Conservation (phyloP, 2,113 vertebrate species). For the Varanus salvator region DNA sequence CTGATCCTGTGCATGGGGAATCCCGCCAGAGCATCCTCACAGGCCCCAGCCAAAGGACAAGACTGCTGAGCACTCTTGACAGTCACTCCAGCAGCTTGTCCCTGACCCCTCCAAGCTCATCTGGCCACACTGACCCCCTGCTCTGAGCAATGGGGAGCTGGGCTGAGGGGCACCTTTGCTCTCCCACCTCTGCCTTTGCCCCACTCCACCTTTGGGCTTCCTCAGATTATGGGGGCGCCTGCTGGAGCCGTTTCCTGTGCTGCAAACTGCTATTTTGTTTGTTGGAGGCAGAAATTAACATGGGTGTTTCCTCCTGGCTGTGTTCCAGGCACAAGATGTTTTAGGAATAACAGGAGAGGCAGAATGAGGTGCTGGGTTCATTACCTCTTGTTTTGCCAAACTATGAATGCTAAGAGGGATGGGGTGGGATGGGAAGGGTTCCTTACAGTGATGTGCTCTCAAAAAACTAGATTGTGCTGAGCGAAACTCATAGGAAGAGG, state of each 20-base stretch:
- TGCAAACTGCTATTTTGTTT: background rate
- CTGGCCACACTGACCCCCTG: background rate
- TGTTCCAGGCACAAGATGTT: background rate
- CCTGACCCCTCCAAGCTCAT: background rate
- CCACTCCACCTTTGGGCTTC: background rate
- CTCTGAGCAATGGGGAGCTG: background rate
- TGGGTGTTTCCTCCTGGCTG: constrained; percentile 1
- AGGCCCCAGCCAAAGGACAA: background rate
- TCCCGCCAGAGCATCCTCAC: background rate
- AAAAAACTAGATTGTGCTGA: background rate
- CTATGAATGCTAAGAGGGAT: background rate
- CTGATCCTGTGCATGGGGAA: background rate
- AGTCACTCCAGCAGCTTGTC: background rate
- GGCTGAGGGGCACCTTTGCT: background rate
- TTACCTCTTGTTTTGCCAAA: background rate
- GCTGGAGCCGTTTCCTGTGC: background rate
- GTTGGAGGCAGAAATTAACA: fast-evolving
- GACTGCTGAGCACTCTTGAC: background rate
- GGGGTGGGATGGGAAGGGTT: too few species aligned
- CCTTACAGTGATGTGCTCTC: too few species aligned
- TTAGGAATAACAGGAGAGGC: background rate
- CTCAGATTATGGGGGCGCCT: background rate
- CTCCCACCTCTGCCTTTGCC: background rate
- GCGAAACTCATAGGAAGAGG: background rate
- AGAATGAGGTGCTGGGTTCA: background rate